Evolutionary conservation across 2,888 invertebrate genomes (phyloP).

Genomic region (Corythucha ciliata): DNA sequence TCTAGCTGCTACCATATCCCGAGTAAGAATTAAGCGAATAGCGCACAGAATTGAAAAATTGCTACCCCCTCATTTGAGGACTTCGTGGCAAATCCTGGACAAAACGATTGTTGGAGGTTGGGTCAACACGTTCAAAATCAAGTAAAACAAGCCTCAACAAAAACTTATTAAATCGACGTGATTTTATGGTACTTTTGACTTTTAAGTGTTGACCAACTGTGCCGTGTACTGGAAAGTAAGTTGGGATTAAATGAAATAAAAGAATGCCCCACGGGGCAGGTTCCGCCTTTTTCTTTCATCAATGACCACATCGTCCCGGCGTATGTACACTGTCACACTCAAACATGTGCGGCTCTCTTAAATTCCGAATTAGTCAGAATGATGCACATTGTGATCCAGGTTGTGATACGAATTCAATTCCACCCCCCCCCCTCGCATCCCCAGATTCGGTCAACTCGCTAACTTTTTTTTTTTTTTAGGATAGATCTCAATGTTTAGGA

Average conservation of each 20-base stretch:
- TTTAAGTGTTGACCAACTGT: no score
- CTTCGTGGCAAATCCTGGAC: slow-evolving; percentile 57
- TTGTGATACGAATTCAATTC: slow-evolving; percentile 8
- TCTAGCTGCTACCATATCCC: slow-evolving; percentile 65
- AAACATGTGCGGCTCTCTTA: slow-evolving; percentile 21
- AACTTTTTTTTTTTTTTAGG: slow-evolving; percentile 45
- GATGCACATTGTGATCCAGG: slow-evolving; percentile 29
- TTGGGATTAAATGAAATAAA: no score
- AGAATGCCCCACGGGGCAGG: no score
- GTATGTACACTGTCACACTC: slow-evolving; percentile 25
- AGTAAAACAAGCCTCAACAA: slow-evolving; percentile 2
- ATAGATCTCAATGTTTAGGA: slow-evolving; percentile 69
- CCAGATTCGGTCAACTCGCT: neutral
- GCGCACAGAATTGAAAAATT: slow-evolving; percentile 58
- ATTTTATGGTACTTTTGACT: neutral
- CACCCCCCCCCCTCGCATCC: no score
- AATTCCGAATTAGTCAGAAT: slow-evolving; percentile 22
- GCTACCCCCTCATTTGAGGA: slow-evolving; percentile 60
- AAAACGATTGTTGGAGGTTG: slow-evolving; percentile 48
- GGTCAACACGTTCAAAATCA: slow-evolving; percentile 50
- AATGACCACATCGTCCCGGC: slow-evolving; percentile 26
- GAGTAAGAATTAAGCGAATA: slow-evolving; percentile 63
- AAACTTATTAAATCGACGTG: neutral
- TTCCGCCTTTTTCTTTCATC: slow-evolving; percentile 12
- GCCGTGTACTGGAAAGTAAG: no score